Base-by-base conservation (phyloP, 2,113 vertebrate species). In the Grallaria varia region DNA sequence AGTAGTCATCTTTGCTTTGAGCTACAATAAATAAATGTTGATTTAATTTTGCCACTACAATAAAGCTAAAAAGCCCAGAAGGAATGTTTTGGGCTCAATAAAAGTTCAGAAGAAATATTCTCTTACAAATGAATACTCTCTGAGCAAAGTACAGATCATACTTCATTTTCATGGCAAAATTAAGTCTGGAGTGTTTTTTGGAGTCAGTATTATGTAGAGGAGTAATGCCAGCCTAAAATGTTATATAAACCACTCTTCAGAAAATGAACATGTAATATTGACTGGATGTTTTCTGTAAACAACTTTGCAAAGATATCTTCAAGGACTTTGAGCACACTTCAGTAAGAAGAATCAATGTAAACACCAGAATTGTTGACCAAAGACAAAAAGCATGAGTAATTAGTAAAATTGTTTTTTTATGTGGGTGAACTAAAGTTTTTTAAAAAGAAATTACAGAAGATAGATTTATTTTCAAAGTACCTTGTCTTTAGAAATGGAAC, bases 241-340 rank as follows among this genome's bases (percentile, higher is more conserved):
- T 24, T 22, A 18, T 8, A 55, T 27, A 73, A 68, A 60, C 4
- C 3, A 44, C 4, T 47, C 76, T 47, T 60, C 27, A 47, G 90
- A 45, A 2, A 42, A 11, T 17, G 14, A 76, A 63, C 4, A 16
- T 7, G 3, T 42, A 35, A 14, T 35, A 42, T 60, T 0, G 0
- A 14, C 30, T 77, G 44, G 14, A 28, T 8, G 9, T 75, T 83
- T 79, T 55, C 13, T 45, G 71, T 67, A 37, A 83, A 60, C 10
- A 73, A 18, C 3, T 3, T 66, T 62, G n/a, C 21, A 53, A 28
- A 84, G 6, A 5, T 42, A 44, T 8, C 8, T 64, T 53, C 19
- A 9, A 30, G 8, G 22, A 37, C 12, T 77, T 56, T 74, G 37
- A 31, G 27, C 12, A 39, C 3, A 12, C 33, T 71, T 72, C 28